Base-by-base conservation (phyloP, 2,113 vertebrate genomes). In the Cryptotis parvus region DNA sequence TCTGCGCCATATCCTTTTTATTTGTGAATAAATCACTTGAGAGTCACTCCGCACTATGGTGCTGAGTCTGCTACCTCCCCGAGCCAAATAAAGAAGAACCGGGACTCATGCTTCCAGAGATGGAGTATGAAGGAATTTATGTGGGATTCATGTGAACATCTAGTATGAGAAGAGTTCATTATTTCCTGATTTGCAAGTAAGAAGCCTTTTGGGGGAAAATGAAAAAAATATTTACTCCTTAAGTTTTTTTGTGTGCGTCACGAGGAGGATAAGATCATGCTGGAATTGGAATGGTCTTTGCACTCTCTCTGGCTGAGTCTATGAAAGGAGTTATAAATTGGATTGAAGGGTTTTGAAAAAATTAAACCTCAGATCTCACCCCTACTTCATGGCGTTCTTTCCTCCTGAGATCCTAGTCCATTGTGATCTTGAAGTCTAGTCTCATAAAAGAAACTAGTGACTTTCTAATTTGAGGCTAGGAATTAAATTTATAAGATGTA, bases 1-100 rank as follows among this genome's bases (percentile, higher is more conserved):
- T 79, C 45, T 93, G 75, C 73, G 78, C 58, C 84, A 73, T 69
- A 84, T 82, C 78, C 82, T 92, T 76, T 89, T 84, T 77, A 85
- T 73, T 85, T 31, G 75, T 31, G 39, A 85, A 66, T 68, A 69
- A 88, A 81, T 83, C 75, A 49, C 79, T 90, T 82, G 52, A 45
- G 91, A 63, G 72, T 92, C 85, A 86, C 79, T 91, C 39, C 49
- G 5, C 69, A 49, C 55, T 49, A 26, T 22, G 43, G 65, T 87
- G 78, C 77, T 95, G 74, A 92, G 39, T 82, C 27, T 58, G 76
- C 43, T 85, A 55, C 26, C 16, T 45, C n/a, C n/a, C n/a, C 39
- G 68, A 81, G n/a, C 61, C n/a, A 39, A 79, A 16, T 18, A 68
- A 39, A 16, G 45, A 73, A n/a, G n/a, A 81, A 73, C 4, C 58